phyloP scores from a whole-genome alignment of 1,140 invertebrate species.

The Caerostris darwini region DNA sequence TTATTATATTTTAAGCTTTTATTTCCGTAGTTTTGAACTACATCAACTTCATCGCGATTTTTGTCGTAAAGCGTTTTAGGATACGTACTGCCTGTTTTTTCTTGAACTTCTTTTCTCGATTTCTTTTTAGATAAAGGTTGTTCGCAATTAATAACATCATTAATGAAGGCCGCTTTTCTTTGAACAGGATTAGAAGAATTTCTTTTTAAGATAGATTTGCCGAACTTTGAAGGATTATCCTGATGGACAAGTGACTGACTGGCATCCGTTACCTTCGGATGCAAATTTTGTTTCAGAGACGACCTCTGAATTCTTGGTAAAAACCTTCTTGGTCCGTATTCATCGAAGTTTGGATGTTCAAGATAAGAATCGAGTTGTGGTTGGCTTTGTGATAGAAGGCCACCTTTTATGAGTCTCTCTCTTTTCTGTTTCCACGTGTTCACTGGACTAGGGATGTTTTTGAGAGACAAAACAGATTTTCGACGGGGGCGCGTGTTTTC shows the following conservation, averaged over 20 bases:
- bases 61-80: too few relatives aligned
- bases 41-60: neutral
- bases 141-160: neutral
- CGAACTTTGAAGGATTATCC: neutral
- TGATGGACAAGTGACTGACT: neutral
- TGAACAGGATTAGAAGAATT: neutral
- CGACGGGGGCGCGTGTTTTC: neutral
- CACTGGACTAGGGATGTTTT: neutral
- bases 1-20: neutral
- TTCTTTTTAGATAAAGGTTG: too few relatives aligned
- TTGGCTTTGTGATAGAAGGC: too few relatives aligned
- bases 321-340: neutral
- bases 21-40: neutral
- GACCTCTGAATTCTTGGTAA: neutral
- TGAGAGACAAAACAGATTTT: neutral
- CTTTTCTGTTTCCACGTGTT: constrained; percentile 7
- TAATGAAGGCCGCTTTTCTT: neutral
- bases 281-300: neutral
- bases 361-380: neutral
- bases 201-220: neutral
- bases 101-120: too few relatives aligned
- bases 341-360: neutral
- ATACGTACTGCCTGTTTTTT: too few relatives aligned
- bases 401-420: neutral
- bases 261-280: neutral